Evolutionary conservation across 1,140 invertebrate species (phyloP).

Genomic region (Arctopsyche grandis): DNA sequence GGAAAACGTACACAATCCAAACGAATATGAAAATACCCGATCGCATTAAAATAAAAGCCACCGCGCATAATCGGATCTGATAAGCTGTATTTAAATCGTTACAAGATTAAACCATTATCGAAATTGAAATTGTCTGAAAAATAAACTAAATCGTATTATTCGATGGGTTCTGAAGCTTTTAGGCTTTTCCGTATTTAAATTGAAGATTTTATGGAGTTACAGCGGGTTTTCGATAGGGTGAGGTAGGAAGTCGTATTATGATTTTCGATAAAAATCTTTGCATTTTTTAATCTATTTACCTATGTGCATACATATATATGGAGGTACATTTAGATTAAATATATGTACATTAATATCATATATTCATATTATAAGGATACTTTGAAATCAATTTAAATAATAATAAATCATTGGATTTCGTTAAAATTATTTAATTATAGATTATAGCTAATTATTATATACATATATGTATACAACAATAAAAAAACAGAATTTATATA

Average conservation of each 20-base stretch:
- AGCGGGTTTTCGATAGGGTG: not conserved
- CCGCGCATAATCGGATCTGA: not conserved
- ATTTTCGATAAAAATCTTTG: too few relatives aligned
- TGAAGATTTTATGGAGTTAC: not conserved
- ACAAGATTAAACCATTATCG: constrained; percentile 16
- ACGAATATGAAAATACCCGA: not conserved
- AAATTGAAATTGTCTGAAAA: constrained; percentile 10
- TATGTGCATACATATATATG: not conserved
- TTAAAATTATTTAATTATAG: too few relatives aligned
- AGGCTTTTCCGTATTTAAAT: not conserved
- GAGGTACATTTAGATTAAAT: not conserved
- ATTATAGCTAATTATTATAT: too few relatives aligned
- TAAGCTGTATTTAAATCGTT: constrained; percentile 4
- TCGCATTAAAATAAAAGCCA: not conserved
- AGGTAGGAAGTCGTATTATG: too few relatives aligned
- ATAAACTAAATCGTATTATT: constrained; percentile 15
- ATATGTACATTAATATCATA: not conserved
- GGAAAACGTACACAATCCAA: not conserved
- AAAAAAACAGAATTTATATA: too few relatives aligned
- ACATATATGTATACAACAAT: too few relatives aligned
- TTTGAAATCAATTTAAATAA: too few relatives aligned
- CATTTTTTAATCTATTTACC: not conserved
- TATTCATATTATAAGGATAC: not conserved
- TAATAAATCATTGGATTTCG: too few relatives aligned
- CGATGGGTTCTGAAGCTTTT: constrained; percentile 2